A percentile compares a stretch with the other conserved stretches of the same genome.
Conservation (phyloP, 2,797 vertebrate species). For the Sphenopsis melanotis region DNA sequence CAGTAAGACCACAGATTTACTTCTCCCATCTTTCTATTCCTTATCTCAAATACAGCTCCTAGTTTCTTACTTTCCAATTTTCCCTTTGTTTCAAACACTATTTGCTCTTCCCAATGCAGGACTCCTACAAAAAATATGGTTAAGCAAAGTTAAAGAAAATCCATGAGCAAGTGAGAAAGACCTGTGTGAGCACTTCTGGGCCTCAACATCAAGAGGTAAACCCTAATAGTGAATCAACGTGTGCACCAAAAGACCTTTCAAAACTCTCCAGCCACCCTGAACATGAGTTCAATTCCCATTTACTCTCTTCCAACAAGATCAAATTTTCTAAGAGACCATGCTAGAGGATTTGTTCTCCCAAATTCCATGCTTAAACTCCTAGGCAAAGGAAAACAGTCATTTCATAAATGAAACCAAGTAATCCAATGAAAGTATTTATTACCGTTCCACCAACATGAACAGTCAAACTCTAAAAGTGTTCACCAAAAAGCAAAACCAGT, state of each 20-base stretch:
- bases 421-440: slow-evolving; percentile 67
- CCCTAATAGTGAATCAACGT: background rate
- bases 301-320: background rate
- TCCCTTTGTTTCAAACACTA: background rate
- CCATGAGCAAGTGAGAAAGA: background rate
- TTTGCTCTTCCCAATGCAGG: background rate
- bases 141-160: background rate
- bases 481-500: background rate
- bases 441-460: background rate
- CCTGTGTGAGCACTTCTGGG: background rate
- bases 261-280: background rate
- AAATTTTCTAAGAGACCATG: background rate
- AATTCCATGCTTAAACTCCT: background rate
- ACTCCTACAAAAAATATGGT: background rate
- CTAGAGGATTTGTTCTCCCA: background rate
- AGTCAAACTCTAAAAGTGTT: slow-evolving; percentile 4
- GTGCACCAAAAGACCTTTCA: background rate
- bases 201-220: background rate
- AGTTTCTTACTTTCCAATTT: background rate
- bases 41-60: background rate
- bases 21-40: background rate
- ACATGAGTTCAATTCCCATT: background rate
- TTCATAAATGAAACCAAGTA: background rate
- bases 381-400: background rate
- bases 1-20: background rate